A percentile compares a stretch with the other conserved stretches of the same genome.
These are phyloP conservation scores for Cordilura impudica DNA, from an alignment of 2,888 invertebrate genomes.

Conservation along the genomic window DNA sequence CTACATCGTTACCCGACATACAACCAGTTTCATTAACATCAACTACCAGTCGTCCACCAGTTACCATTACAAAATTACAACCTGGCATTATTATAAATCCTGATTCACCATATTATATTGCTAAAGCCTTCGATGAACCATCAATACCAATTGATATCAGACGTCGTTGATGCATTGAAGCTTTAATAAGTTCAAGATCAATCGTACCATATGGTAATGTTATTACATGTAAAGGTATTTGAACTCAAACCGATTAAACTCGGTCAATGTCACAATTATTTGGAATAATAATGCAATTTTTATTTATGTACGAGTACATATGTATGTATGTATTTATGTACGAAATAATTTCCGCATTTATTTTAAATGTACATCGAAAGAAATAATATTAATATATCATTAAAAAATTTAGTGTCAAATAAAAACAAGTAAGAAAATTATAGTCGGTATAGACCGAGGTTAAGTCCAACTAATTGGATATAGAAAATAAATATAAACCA, in stretches of 20 bases:
- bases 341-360: slow-evolving; percentile 15
- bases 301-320: no score
- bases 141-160: slow-evolving; percentile 16
- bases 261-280: neutral
- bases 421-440: no score
- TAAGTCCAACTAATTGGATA: no score
- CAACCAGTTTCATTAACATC: neutral
- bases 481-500: no score
- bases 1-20: neutral
- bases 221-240: neutral
- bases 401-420: no score
- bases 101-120: slow-evolving; percentile 27
- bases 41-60: neutral
- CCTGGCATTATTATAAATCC: slow-evolving; percentile 27
- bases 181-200: slow-evolving; percentile 1
- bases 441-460: no score
- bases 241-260: slow-evolving; percentile 15
- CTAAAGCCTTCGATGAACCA: neutral
- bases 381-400: no score
- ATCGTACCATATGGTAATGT: neutral
- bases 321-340: no score
- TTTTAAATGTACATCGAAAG: neutral
- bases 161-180: neutral
- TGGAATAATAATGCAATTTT: neutral
- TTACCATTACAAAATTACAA: neutral